Percentiles rank a stretch among this genome's conserved stretches.
Evolutionary conservation across 2,113 vertebrate genomes (phyloP).

Genomic region (Gasterosteus aculeatus): DNA sequence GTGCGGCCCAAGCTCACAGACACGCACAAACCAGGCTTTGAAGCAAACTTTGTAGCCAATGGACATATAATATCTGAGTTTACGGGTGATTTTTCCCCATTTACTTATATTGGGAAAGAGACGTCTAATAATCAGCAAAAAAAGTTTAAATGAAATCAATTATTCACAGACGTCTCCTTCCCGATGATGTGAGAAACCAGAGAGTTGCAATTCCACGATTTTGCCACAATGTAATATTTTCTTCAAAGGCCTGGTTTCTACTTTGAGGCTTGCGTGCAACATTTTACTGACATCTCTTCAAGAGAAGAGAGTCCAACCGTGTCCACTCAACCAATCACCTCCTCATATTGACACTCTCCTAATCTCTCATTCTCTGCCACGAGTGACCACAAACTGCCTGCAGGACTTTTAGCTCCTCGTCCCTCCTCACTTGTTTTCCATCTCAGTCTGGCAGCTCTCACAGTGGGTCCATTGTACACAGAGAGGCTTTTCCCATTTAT

Average conservation of each 20-base stretch:
- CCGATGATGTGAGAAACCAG: not conserved
- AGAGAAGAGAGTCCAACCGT: not conserved
- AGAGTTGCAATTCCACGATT: not conserved
- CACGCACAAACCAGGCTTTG: too few relatives aligned
- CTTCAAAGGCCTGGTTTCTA: not conserved
- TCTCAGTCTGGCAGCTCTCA: slow-evolving; percentile 39
- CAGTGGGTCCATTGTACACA: slow-evolving; percentile 59
- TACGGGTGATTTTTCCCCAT: not conserved
- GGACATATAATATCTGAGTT: not conserved
- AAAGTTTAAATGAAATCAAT: too few relatives aligned
- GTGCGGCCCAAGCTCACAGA: not conserved
- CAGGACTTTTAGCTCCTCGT: slow-evolving; percentile 21
- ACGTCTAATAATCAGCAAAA: not conserved
- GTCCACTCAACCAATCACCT: slow-evolving; percentile 30
- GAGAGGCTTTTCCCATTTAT: slow-evolving; percentile 18
- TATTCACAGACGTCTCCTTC: not conserved
- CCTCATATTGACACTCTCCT: slow-evolving; percentile 49
- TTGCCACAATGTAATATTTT: not conserved
- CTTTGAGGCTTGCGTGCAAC: not conserved
- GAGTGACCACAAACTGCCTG: slow-evolving; percentile 16
- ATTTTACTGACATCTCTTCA: not conserved
- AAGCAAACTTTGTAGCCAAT: not conserved
- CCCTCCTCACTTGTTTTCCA: slow-evolving; percentile 62
- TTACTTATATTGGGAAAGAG: not conserved
- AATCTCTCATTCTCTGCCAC: slow-evolving; percentile 51